phyloP scores from a whole-genome alignment of 2,113 vertebrate genomes.

The Plecotus auritus region DNA sequence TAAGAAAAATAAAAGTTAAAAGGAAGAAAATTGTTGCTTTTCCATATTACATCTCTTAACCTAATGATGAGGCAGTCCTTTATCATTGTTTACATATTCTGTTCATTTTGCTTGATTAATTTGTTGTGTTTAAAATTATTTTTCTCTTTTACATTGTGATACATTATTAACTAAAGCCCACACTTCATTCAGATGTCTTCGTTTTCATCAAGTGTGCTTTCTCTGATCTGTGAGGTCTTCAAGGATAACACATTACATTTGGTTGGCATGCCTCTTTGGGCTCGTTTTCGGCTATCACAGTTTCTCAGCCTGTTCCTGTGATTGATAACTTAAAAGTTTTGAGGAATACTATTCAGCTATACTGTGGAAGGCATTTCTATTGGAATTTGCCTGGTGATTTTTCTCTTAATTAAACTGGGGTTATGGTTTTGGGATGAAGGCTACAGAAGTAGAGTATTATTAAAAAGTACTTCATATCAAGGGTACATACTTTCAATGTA shows the following conservation, averaged over 20 bases:
- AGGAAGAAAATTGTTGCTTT: neutral
- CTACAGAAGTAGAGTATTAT: neutral
- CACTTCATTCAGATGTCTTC: neutral
- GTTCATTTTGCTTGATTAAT: neutral
- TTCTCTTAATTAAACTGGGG: neutral
- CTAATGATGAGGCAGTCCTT: neutral
- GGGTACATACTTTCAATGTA: neutral
- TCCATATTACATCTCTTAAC: neutral
- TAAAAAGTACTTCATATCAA: neutral
- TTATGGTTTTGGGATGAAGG: neutral
- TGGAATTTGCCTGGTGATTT: neutral
- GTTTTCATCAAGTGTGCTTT: neutral
- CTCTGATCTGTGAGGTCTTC: neutral
- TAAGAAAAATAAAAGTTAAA: neutral
- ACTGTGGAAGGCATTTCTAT: neutral
- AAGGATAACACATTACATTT: neutral
- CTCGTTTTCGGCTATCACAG: neutral
- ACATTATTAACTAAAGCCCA: neutral
- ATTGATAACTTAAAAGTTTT: neutral
- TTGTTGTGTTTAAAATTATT: neutral
- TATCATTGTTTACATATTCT: neutral
- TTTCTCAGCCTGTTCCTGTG: neutral
- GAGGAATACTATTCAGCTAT: neutral
- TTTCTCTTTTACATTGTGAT: neutral
- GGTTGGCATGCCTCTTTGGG: neutral